Base-by-base conservation (phyloP, 2,888 invertebrate genomes). In the Agrotis segetum region DNA sequence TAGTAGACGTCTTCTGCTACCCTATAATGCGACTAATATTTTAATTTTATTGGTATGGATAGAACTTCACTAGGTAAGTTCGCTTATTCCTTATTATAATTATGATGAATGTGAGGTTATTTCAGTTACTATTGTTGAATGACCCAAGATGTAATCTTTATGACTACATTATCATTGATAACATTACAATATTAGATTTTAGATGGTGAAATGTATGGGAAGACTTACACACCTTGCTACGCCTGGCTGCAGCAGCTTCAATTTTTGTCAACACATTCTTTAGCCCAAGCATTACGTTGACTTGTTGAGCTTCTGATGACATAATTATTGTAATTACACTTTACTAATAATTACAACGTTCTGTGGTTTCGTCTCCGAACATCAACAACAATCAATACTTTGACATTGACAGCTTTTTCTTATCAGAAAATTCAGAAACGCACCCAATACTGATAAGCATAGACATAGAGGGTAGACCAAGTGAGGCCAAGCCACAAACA, bases 231-330 rank as follows among this genome's bases (percentile, higher is more conserved):
- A 97, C 98, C 91, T 96, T 96, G 74, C 95, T 94, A 75, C 97
- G 94, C 80, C 94, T 96, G 6, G 94, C 91, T 46, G 96, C 95
- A 34, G 97, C 97, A 47, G 94, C 93, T 86, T 97, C 97, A 55
- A 98, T 97, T 89, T 96, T 96, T 61, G 96, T 89, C 69, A 97
- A 88, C 73, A 97, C 97, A 52, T 91, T 93, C 90, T 96, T 96
- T 53, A 98, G 88, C 17, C 97, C 97, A 74, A 92, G 90, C 95
- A 96, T 97, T 61, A 97, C 87, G 88, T 97, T 91, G 4, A 92
- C 77, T 83, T 92, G 87, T 77, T 89, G 88, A 52, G 88, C 87
- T 69, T 63, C 83, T 55, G 82, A 81, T 71, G 93, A 92, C 95
- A 95, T 95, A 84, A 65, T 70, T 66, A 59, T 34, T 19, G 17